Evolutionary conservation across 2,113 vertebrate species (phyloP), one percentile per base, ranked within the genome.

Genomic region (Gobio gobio): DNA sequence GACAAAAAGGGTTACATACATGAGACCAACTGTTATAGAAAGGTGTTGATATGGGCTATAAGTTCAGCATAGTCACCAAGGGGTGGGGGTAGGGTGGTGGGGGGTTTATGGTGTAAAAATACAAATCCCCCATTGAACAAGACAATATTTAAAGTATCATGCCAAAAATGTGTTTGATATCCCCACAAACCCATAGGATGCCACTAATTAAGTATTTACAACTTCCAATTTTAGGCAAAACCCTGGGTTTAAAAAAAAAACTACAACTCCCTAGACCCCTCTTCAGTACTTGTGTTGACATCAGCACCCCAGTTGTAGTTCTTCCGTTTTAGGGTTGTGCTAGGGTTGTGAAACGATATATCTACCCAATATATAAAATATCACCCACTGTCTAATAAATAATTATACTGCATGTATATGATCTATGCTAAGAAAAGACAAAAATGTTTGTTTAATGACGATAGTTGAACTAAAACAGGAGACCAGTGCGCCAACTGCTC

Each of bases 251-350:
- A 0, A 70, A 70, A 29, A 29, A 29, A 68, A 68, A 36, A 68
- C 29, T 68, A 68, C 64, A 70, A 20, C 66, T 70, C 66, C 66
- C 66, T 70, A 22, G 66, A 70, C 33, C 66, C 66, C 33, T 70
- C 66, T 70, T 70, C 14, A 22, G 66, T 70, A 70, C 5, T 70
- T 70, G 66, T 70, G 33, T 40, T 1, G 33, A 70, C 66, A 36
- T 70, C 66, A 70, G 13, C 16, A 61, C 22, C 58, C 9, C 9
- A 61, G 22, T 24, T 61, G 58, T 61, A 61, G 58, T 61, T 61
- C 22, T 1, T 66, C 63, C 13, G 13, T 7, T 33, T 66, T 66
- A 66, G 63, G 63, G 63, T 64, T 3, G 1, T 64, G 24, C 24
- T 64, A 64, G 61, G 63, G 12, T 61, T 61, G n/a, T 61, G n/a